Percentiles rank a stretch among this genome's conserved stretches.
Evolutionary conservation across 2,113 vertebrate genomes (phyloP).

Genomic region (Cynopterus brachyotis): DNA sequence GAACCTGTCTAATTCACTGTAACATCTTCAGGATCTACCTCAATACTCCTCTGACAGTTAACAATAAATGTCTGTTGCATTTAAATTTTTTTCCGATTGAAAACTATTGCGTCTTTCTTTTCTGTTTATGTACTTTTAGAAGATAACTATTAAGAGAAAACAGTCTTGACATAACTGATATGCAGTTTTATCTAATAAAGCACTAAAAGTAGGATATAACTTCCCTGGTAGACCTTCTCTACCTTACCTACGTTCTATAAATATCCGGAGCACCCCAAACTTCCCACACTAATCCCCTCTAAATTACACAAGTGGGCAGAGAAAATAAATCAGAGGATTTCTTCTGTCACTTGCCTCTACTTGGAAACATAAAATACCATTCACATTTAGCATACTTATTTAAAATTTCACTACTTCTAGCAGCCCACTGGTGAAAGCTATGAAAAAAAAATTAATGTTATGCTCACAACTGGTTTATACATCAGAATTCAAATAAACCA

Average conservation of each 20-base stretch:
- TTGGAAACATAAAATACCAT: background rate
- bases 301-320: background rate
- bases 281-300: background rate
- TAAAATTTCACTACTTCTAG: background rate
- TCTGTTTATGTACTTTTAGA: background rate
- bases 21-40: background rate
- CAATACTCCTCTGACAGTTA: background rate
- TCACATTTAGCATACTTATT: background rate
- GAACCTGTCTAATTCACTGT: background rate
- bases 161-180: background rate
- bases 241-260: background rate
- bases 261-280: background rate
- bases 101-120: background rate
- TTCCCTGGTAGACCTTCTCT: background rate
- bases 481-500: conserved; percentile 27
- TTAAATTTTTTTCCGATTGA: background rate
- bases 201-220: background rate
- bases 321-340: background rate
- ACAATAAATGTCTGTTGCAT: background rate
- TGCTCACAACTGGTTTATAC: background rate
- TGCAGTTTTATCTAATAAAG: background rate
- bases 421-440: background rate
- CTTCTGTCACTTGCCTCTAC: background rate
- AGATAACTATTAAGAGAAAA: background rate
- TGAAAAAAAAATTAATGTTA: background rate